Evolutionary conservation across 2,888 invertebrate species (phyloP).

Genomic region (Morpho achilles): DNA sequence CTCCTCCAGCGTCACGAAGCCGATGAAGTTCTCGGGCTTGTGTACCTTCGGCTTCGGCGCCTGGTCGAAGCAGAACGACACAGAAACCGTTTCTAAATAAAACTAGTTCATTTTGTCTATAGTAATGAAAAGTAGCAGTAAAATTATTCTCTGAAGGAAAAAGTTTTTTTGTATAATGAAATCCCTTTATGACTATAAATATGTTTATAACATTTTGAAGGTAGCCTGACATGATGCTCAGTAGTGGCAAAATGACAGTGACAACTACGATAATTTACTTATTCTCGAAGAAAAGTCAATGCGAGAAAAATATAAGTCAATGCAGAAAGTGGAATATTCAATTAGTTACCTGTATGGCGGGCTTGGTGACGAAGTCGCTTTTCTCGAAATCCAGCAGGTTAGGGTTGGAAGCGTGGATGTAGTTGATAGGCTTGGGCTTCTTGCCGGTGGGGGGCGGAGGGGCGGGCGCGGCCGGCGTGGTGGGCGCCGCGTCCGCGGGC

Average conservation of each 20-base stretch:
- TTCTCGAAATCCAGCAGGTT: slow-evolving; percentile 82
- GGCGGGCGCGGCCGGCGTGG: slow-evolving; percentile 6
- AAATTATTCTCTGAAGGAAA: too few species aligned
- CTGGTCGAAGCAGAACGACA: slow-evolving; percentile 8
- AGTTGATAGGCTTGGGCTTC: slow-evolving; percentile 75
- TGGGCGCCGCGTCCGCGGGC: slow-evolving; percentile 22
- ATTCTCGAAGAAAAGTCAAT: neutral
- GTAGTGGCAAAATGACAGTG: too few species aligned
- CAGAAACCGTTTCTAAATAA: too few species aligned
- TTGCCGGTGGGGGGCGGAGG: neutral
- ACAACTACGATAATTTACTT: too few species aligned
- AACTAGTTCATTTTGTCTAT: too few species aligned
- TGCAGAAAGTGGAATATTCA: too few species aligned
- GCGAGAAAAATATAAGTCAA: neutral
- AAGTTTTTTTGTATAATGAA: too few species aligned
- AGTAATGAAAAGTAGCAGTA: too few species aligned
- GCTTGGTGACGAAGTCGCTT: slow-evolving; percentile 54
- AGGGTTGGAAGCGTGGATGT: slow-evolving; percentile 85
- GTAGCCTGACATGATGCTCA: too few species aligned
- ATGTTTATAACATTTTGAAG: too few species aligned
- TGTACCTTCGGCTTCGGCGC: slow-evolving; percentile 27
- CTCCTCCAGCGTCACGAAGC: slow-evolving; percentile 87
- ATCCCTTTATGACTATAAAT: too few species aligned
- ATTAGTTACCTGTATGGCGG: slow-evolving; percentile 37
- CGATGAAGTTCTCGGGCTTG: slow-evolving; percentile 77